A percentile compares a stretch with the other conserved stretches of the same genome.
These are phyloP conservation scores for Dendrocopos noguchii DNA, from an alignment of 2,113 vertebrate species.

Conservation along the genomic window DNA sequence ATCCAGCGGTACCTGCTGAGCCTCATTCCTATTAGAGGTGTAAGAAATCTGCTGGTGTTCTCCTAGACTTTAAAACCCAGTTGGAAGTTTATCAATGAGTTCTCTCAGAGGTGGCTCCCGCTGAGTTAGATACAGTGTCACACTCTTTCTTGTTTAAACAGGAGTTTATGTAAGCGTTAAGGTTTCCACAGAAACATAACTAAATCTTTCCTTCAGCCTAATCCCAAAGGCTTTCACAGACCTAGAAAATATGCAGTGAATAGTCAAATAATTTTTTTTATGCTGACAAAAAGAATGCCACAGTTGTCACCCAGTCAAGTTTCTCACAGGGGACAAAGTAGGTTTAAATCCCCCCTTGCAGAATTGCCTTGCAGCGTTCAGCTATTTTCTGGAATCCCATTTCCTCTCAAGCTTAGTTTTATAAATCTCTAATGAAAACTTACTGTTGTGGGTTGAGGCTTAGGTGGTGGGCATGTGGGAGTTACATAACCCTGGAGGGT, in stretches of 20 bases:
- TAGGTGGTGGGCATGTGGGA: no score
- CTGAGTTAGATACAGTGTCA: conserved; percentile 69
- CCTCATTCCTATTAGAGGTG: conserved; percentile 39
- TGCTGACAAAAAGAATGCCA: conserved; percentile 55
- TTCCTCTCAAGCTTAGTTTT: background rate
- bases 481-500: no score
- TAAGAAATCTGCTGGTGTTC: conserved; percentile 19
- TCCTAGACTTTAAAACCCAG: conserved; percentile 30
- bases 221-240: conserved; percentile 68
- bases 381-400: background rate
- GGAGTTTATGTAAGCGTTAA: conserved; percentile 59
- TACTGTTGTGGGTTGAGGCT: background rate
- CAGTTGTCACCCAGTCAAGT: conserved; percentile 49
- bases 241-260: conserved; percentile 47
- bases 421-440: background rate
- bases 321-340: conserved; percentile 6
- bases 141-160: conserved; percentile 68
- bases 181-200: conserved; percentile 80
- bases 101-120: conserved; percentile 54
- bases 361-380: conserved; percentile 8
- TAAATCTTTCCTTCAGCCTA: conserved; percentile 71
- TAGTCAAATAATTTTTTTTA: conserved; percentile 68
- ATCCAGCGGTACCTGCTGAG: background rate
- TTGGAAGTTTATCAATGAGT: conserved; percentile 62
- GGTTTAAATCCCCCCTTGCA: conserved; percentile 32